phyloP scores from a whole-genome alignment of 2,888 invertebrate species.

The Elmis aenea region DNA sequence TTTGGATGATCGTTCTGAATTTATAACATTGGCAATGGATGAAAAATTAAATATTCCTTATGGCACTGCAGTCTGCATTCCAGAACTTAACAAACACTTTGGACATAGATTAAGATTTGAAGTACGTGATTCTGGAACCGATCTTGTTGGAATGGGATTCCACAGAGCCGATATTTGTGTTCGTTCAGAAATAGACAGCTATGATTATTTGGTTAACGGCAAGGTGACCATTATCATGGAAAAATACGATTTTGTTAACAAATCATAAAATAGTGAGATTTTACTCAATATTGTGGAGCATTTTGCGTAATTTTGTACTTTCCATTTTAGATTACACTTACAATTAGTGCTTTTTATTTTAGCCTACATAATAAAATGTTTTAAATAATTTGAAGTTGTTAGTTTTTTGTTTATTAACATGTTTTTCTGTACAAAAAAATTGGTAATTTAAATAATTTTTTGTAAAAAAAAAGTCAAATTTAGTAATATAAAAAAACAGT shows the following conservation, averaged over 20 bases:
- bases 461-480: no score
- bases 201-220: conserved; percentile 49
- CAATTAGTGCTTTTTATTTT: no score
- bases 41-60: conserved; percentile 44
- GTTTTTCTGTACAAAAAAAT: no score
- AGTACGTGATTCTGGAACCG: conserved; percentile 46
- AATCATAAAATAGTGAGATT: no score
- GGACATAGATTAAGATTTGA: conserved; percentile 46
- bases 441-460: no score
- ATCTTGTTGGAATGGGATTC: conserved; percentile 42
- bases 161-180: conserved; percentile 51
- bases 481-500: no score
- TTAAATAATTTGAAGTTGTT: no score
- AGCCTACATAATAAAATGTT: no score
- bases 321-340: no score
- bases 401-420: no score
- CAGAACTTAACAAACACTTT: conserved; percentile 50
- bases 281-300: no score
- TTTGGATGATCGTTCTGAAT: conserved; percentile 47
- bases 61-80: conserved; percentile 48
- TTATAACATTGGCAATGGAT: conserved; percentile 51
- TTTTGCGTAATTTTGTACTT: no score
- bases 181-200: conserved; percentile 50
- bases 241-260: conserved; percentile 8
- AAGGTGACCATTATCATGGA: conserved; percentile 44